Conservation (phyloP, 2,113 vertebrate genomes). For the Dipodomys merriami region DNA sequence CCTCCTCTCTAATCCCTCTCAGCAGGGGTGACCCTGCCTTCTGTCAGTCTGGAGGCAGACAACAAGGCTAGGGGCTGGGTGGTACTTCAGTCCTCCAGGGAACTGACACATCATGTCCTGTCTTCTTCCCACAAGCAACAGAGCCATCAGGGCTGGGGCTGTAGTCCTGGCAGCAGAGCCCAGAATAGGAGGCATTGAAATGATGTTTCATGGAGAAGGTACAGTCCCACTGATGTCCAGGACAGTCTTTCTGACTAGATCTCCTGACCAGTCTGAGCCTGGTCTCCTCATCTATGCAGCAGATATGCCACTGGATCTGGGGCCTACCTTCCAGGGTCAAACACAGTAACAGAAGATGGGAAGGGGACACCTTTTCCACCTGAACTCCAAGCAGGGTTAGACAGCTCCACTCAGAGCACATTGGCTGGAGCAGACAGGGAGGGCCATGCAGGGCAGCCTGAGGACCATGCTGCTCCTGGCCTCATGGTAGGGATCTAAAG, state of each 20-base stretch:
- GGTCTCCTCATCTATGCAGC: background rate
- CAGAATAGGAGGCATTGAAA: background rate
- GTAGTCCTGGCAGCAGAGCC: too few relatives aligned
- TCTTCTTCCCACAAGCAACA: background rate
- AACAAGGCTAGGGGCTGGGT: background rate
- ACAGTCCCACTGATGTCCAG: rapidly evolving
- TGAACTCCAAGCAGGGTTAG: background rate
- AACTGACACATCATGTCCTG: background rate
- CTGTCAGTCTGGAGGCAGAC: slow-evolving; percentile 70
- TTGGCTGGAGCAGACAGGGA: background rate
- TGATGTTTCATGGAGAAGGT: background rate
- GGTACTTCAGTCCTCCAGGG: background rate
- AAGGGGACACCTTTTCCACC: background rate
- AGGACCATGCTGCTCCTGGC: background rate
- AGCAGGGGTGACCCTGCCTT: slow-evolving; percentile 68
- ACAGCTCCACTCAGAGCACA: background rate
- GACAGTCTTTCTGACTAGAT: background rate
- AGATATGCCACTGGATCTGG: background rate
- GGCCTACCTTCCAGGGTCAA: background rate
- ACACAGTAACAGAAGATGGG: background rate
- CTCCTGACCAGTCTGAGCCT: too few relatives aligned
- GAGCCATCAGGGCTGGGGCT: background rate
- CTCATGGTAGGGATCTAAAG: background rate
- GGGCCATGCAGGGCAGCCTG: background rate
- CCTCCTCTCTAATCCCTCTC: slow-evolving; percentile 71